phyloP scores from a whole-genome alignment of 2,797 vertebrate species.

The Gorsachius magnificus region DNA sequence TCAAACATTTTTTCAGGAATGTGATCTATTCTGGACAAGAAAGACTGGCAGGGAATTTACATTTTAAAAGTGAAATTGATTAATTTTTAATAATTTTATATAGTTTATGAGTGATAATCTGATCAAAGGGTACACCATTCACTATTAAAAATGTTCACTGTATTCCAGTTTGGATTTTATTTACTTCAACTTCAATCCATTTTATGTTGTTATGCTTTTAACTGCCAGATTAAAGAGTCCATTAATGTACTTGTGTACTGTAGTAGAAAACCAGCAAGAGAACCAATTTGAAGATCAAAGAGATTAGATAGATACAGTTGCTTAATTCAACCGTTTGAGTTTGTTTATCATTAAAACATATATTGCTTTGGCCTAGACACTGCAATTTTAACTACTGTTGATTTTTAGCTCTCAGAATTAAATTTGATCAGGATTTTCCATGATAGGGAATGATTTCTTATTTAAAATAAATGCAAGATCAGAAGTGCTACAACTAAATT shows the following conservation, averaged over 20 bases:
- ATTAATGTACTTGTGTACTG: not conserved
- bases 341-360: not conserved
- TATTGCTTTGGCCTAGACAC: not conserved
- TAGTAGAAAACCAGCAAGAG: not conserved
- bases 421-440: not conserved
- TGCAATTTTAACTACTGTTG: not conserved
- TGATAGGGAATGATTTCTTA: not conserved
- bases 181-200: not conserved
- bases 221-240: not conserved
- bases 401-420: not conserved
- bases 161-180: not conserved
- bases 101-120: not conserved
- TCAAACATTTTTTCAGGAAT: not conserved
- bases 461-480: not conserved
- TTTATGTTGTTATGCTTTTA: not conserved
- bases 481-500: not conserved
- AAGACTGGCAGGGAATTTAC: not conserved
- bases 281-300: conserved; percentile 8
- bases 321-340: not conserved
- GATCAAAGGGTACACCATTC: not conserved
- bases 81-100: not conserved
- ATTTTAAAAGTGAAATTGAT: not conserved
- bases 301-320: not conserved
- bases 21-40: not conserved
- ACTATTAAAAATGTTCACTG: not conserved